Conservation (phyloP, 2,113 vertebrate genomes). For the Mus spicilegus region DNA sequence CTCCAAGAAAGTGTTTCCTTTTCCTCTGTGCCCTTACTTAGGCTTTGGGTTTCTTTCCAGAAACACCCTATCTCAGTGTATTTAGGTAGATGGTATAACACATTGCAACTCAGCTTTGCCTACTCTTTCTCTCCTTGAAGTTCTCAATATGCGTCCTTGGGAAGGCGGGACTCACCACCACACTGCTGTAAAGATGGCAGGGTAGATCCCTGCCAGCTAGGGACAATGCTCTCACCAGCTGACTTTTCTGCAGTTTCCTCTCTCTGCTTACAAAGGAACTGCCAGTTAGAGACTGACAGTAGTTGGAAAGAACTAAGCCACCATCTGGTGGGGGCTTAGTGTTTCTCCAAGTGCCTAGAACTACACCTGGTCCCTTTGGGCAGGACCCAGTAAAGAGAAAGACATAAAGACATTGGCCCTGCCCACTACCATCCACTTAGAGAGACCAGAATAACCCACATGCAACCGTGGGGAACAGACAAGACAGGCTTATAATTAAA, state of each 20-base stretch:
- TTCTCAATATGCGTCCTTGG: not conserved
- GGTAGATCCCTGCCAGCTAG: no score
- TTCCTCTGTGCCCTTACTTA: not conserved
- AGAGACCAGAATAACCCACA: conserved; percentile 61
- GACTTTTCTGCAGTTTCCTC: not conserved
- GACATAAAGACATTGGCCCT: conserved; percentile 16
- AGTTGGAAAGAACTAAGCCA: not conserved
- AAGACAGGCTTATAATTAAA: conserved; percentile 57
- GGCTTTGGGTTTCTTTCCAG: not conserved
- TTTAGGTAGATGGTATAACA: not conserved
- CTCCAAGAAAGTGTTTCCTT: no score
- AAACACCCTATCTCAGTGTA: fast-evolving
- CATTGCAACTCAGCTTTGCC: not conserved
- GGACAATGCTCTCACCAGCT: not conserved
- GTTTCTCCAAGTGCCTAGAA: no score
- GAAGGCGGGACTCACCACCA: not conserved
- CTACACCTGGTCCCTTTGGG: conserved; percentile 49
- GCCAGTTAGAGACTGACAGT: not conserved
- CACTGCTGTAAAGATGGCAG: not conserved
- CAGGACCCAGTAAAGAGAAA: conserved; percentile 8
- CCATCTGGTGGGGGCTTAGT: not conserved
- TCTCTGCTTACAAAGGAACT: conserved; percentile 32
- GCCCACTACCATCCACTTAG: not conserved
- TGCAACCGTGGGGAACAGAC: not conserved
- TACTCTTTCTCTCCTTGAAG: not conserved